Evolutionary conservation across 2,113 vertebrate genomes (phyloP).

Genomic region (Corythornis cristatus): DNA sequence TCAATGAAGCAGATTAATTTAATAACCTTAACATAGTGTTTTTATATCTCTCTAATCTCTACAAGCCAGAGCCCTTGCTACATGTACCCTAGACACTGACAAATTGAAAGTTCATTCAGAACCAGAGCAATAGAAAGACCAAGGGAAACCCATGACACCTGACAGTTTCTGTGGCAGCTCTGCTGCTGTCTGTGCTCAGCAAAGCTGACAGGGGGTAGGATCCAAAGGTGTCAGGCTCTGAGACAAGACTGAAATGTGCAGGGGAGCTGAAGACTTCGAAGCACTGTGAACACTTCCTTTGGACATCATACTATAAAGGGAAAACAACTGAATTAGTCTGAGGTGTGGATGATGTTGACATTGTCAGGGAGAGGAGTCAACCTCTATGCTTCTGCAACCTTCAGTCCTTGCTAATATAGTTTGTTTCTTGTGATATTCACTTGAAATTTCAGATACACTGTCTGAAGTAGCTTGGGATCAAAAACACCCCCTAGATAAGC

Average conservation of each 20-base stretch:
- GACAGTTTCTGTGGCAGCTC: neutral
- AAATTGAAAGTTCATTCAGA: constrained; percentile 5
- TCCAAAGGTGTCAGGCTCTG: neutral
- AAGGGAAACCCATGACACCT: neutral
- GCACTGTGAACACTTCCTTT: neutral
- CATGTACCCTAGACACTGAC: neutral
- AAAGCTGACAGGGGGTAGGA: neutral
- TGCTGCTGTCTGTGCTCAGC: neutral
- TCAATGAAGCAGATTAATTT: constrained; percentile 17
- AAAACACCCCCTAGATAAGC: neutral
- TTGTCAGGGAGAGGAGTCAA: constrained; percentile 7
- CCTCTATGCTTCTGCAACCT: neutral
- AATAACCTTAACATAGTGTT: neutral
- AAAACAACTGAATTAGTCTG: constrained; percentile 27
- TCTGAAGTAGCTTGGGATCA: neutral
- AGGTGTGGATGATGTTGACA: neutral
- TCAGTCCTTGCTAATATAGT: neutral
- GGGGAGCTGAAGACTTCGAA: neutral
- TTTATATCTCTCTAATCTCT: neutral
- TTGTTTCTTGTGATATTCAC: neutral
- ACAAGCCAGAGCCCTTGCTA: neutral
- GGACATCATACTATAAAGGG: neutral
- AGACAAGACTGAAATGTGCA: neutral
- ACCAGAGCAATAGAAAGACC: neutral
- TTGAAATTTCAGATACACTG: neutral